A percentile compares a stretch with the other conserved stretches of the same genome.
Evolutionary conservation across 92 coral and sea anemone genomes (phyloP).

Genomic region (Porites divaricata): DNA sequence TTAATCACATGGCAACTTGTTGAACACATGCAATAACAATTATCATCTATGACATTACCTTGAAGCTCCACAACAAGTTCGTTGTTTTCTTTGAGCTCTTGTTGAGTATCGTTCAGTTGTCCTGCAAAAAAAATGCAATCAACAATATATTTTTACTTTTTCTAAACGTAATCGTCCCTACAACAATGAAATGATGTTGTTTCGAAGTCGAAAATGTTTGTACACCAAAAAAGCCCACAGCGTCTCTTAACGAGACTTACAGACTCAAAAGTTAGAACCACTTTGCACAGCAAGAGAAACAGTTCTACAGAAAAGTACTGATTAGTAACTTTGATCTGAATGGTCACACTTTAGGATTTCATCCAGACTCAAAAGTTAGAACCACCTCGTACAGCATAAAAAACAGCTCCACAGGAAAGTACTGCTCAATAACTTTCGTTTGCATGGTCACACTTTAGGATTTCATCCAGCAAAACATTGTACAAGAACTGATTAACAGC

Average conservation of each 20-base stretch:
- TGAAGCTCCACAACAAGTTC: slow-evolving; percentile 64
- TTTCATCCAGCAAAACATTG: neutral
- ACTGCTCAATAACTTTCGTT: neutral
- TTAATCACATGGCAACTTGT: neutral
- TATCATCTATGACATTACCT: slow-evolving; percentile 26
- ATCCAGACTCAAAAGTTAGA: neutral
- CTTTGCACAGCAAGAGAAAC: neutral
- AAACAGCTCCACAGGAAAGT: neutral
- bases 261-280: neutral
- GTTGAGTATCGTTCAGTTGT: slow-evolving; percentile 55
- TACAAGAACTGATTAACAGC: neutral
- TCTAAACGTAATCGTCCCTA: neutral
- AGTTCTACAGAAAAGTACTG: neutral
- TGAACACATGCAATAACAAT: neutral
- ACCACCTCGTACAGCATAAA: neutral
- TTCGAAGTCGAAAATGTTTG: neutral
- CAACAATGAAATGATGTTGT: neutral
- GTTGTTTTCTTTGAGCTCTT: slow-evolving; percentile 56
- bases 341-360: neutral
- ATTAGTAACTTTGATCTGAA: neutral
- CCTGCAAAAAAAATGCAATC: slow-evolving; percentile 27
- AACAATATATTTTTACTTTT: neutral
- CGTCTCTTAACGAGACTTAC: neutral
- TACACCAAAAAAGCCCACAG: no score
- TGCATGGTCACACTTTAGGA: neutral